Evolutionary conservation across 2,797 vertebrate genomes (phyloP).

Genomic region (Orestias chungarensis): DNA sequence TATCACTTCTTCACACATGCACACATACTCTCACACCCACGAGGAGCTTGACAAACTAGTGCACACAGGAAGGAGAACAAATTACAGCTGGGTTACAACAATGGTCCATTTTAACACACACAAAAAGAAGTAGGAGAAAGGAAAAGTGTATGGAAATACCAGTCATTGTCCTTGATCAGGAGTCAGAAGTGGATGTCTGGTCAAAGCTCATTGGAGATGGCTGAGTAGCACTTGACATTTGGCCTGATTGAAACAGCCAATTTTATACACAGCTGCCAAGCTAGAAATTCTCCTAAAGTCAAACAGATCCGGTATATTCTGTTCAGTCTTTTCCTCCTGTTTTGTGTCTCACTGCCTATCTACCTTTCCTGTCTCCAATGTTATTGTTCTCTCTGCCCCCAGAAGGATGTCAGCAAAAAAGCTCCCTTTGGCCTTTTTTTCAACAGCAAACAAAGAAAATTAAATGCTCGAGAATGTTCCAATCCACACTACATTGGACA

Average conservation of each 20-base stretch:
- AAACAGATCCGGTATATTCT: constrained; percentile 51
- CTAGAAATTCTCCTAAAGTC: constrained; percentile 68
- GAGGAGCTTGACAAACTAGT: constrained; percentile 76
- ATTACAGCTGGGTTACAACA: constrained; percentile 75
- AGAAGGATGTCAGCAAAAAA: constrained; percentile 20
- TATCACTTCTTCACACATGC: constrained; percentile 67
- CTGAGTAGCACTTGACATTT: constrained; percentile 83
- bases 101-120: constrained; percentile 62
- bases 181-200: constrained; percentile 71
- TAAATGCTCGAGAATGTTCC: constrained; percentile 58
- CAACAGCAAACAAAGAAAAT: not conserved
- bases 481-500: constrained; percentile 57
- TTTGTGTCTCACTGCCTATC: constrained; percentile 36
- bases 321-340: constrained; percentile 43
- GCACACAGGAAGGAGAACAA: constrained; percentile 70
- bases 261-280: constrained; percentile 71
- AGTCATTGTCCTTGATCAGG: constrained; percentile 70
- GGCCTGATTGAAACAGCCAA: constrained; percentile 79
- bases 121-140: constrained; percentile 56
- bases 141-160: constrained; percentile 71
- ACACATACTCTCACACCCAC: constrained; percentile 48
- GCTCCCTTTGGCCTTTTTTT: not conserved
- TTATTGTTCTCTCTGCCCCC: constrained; percentile 47
- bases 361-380: constrained; percentile 48
- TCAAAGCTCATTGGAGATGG: constrained; percentile 62